A percentile compares a stretch with the other conserved stretches of the same genome.
phyloP scores from a whole-genome alignment of 2,888 invertebrate genomes.

The Drosophila neonasuta region DNA sequence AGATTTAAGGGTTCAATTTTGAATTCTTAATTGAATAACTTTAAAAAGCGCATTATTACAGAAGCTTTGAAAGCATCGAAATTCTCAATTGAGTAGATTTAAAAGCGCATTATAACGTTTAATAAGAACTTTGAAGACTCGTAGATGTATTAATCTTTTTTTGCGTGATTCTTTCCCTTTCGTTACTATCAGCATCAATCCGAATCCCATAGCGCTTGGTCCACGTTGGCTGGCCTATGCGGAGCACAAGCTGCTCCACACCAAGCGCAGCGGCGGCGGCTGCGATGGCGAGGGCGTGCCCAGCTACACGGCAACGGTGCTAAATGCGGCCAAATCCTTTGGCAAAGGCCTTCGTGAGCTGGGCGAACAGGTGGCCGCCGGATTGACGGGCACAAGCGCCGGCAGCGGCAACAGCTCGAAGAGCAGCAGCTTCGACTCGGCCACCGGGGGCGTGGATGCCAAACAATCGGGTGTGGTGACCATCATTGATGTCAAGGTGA shows the following conservation, averaged over 20 bases:
- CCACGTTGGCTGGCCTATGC: constrained; percentile 93
- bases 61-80: background rate
- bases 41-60: background rate
- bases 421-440: constrained; percentile 83
- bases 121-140: no score
- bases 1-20: no score
- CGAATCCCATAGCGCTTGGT: constrained; percentile 93
- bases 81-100: background rate
- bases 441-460: constrained; percentile 83
- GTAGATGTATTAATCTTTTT: background rate
- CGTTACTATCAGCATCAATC: constrained; percentile 80
- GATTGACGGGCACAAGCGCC: constrained; percentile 87
- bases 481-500: constrained; percentile 91
- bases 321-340: constrained; percentile 96
- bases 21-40: background rate
- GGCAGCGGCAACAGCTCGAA: constrained; percentile 81
- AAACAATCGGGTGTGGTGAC: constrained; percentile 95
- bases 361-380: constrained; percentile 95
- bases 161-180: background rate
- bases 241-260: constrained; percentile 91
- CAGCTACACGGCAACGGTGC: constrained; percentile 95
- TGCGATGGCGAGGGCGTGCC: constrained; percentile 93
- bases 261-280: constrained; percentile 91
- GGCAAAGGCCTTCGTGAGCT: constrained; percentile 94
- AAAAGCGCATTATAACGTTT: background rate